A percentile compares a stretch with the other conserved stretches of the same genome.
Conservation (phyloP, 2,797 vertebrate species). For the Mareca strepera region DNA sequence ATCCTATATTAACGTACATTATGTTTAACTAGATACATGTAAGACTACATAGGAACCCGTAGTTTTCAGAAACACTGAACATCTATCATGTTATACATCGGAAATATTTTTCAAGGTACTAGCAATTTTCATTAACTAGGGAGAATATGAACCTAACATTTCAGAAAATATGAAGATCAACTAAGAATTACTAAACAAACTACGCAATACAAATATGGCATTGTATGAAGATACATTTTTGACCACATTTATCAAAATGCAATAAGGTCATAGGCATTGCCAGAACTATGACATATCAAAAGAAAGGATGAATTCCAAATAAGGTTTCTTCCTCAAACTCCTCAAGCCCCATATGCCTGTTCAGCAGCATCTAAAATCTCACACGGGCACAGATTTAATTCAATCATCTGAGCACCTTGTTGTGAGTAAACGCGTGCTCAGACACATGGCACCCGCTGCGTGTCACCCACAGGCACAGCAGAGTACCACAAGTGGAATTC, state of each 20-base stretch:
- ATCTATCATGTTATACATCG: not conserved
- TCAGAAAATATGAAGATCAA: not conserved
- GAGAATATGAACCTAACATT: not conserved
- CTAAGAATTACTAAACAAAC: not conserved
- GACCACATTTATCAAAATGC: not conserved
- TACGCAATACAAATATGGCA: not conserved
- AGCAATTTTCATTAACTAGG: not conserved
- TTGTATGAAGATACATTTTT: not conserved
- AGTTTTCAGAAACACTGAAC: not conserved
- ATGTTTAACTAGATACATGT: not conserved
- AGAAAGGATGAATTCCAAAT: not conserved
- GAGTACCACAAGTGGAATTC: not conserved
- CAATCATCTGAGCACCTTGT: no score
- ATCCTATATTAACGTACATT: fast-evolving
- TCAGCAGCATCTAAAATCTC: not conserved
- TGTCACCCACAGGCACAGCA: not conserved
- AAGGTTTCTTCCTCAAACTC: not conserved
- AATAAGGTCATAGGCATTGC: not conserved
- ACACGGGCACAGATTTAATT: not conserved
- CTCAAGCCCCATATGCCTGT: fast-evolving
- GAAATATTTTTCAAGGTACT: not conserved
- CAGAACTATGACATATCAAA: not conserved
- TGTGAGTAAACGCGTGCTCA: not conserved
- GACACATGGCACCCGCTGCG: fast-evolving
- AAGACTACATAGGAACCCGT: not conserved